These are phyloP conservation scores for Limnodromus scolopaceus DNA, from an alignment of 2,797 vertebrate species.

Conservation along the genomic window DNA sequence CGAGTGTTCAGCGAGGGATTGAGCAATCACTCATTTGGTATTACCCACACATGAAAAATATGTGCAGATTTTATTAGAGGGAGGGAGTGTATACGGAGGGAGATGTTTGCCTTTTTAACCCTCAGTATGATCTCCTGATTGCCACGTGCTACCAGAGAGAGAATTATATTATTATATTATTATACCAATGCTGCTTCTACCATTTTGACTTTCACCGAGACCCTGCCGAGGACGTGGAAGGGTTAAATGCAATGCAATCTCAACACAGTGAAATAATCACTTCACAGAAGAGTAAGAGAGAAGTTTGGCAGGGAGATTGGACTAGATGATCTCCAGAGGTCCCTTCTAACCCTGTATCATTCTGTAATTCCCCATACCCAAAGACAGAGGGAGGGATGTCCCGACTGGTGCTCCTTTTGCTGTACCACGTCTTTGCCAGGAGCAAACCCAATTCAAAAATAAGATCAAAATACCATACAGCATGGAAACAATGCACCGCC, in stretches of 20 bases:
- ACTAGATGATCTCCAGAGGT: too few relatives aligned
- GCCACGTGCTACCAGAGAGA: not conserved
- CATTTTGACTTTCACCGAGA: not conserved
- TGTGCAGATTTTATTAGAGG: not conserved
- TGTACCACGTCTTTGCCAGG: not conserved
- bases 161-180: not conserved
- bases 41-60: not conserved
- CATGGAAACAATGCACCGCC: not conserved
- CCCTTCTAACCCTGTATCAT: too few relatives aligned
- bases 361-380: not conserved
- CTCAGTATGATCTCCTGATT: not conserved
- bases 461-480: not conserved
- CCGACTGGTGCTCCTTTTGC: not conserved
- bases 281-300: not conserved
- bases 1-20: not conserved
- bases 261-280: not conserved
- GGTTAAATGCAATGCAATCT: not conserved
- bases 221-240: not conserved
- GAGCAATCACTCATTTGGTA: not conserved
- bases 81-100: not conserved
- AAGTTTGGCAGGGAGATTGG: too few relatives aligned
- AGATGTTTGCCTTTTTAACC: not conserved
- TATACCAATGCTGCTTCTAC: not conserved
- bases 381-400: not conserved
- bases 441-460: not conserved